Percentiles rank a stretch among this genome's conserved stretches.
These are phyloP conservation scores for Hypolimnas misippus DNA, from an alignment of 2,888 invertebrate genomes.

Conservation along the genomic window DNA sequence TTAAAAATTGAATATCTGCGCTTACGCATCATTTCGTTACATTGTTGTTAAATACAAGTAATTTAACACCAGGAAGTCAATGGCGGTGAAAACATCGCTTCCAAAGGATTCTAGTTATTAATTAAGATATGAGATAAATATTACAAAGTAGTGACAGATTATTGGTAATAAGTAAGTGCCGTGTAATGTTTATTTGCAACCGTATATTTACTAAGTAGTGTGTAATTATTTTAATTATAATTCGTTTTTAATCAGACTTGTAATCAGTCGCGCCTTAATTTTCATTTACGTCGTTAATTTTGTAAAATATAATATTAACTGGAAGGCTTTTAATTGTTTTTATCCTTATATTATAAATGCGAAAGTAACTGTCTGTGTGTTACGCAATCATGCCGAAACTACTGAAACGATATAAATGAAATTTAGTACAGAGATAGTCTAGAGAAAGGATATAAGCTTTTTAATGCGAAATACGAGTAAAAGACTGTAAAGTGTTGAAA, in stretches of 20 bases:
- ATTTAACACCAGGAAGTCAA: slow-evolving; percentile 27
- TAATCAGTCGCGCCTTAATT: not conserved
- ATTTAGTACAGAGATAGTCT: no score
- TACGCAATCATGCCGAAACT: no score
- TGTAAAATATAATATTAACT: no score
- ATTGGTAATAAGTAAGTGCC: slow-evolving; percentile 9
- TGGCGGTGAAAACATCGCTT: slow-evolving; percentile 15
- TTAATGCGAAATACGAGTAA: no score
- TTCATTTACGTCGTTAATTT: not conserved
- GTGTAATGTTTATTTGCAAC: not conserved
- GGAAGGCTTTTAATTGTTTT: no score
- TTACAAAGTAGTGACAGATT: slow-evolving; percentile 17
- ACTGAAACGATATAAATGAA: no score
- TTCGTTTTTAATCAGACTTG: slow-evolving; percentile 8
- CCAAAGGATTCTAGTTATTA: slow-evolving; percentile 17
- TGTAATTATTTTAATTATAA: slow-evolving; percentile 4
- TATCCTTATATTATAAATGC: no score
- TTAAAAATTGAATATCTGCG: not conserved
- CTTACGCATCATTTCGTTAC: slow-evolving; percentile 10
- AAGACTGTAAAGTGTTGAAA: no score
- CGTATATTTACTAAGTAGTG: slow-evolving; percentile 1
- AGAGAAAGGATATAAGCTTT: no score
- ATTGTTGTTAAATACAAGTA: slow-evolving; percentile 29
- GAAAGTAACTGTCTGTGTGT: no score
- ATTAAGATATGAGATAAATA: slow-evolving; percentile 21